A percentile compares a stretch with the other conserved stretches of the same genome.
Evolutionary conservation across 1,140 invertebrate genomes (phyloP).

Genomic region (Neelides sp.): DNA sequence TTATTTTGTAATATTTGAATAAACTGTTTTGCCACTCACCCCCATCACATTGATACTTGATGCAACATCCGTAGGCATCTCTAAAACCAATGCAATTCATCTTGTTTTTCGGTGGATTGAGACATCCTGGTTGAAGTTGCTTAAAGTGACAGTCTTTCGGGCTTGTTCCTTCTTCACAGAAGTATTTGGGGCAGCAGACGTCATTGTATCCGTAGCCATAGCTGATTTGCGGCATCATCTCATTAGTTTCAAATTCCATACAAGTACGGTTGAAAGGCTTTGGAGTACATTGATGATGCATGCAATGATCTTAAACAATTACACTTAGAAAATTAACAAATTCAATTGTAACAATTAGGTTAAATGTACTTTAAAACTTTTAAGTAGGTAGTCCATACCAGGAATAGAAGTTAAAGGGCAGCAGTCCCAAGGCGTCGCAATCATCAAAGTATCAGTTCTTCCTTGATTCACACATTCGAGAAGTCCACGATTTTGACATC

Average conservation of each 20-base stretch:
- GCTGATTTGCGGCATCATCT: conserved; percentile 2
- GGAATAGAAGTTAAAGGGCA: conserved; percentile 22
- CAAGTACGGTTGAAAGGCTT: conserved; percentile 20
- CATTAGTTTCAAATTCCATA: conserved; percentile 9
- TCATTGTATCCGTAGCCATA: conserved; percentile 12
- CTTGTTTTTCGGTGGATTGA: conserved; percentile 19
- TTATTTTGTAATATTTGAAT: background rate
- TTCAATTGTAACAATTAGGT: too few relatives aligned
- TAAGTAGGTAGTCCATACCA: conserved; percentile 3
- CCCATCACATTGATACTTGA: conserved; percentile 25
- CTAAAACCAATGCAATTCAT: conserved; percentile 24
- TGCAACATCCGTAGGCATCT: conserved; percentile 24
- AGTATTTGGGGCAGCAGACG: conserved; percentile 26
- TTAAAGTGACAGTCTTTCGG: conserved; percentile 25
- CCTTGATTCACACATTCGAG: background rate
- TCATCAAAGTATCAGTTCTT: conserved; percentile 8
- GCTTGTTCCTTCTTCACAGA: conserved; percentile 17
- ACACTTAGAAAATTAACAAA: background rate
- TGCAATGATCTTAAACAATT: conserved; percentile 16
- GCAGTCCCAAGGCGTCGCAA: conserved; percentile 29
- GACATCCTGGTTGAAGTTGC: conserved; percentile 15
- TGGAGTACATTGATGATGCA: conserved; percentile 19
- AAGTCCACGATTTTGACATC: conserved; percentile 4
- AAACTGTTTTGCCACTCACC: conserved; percentile 2
- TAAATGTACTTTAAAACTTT: conserved; percentile 1